Percentiles rank a stretch among this genome's conserved stretches.
These are phyloP conservation scores for Tetragnatha versicolor DNA, from an alignment of 1,140 invertebrate species.

Conservation along the genomic window DNA sequence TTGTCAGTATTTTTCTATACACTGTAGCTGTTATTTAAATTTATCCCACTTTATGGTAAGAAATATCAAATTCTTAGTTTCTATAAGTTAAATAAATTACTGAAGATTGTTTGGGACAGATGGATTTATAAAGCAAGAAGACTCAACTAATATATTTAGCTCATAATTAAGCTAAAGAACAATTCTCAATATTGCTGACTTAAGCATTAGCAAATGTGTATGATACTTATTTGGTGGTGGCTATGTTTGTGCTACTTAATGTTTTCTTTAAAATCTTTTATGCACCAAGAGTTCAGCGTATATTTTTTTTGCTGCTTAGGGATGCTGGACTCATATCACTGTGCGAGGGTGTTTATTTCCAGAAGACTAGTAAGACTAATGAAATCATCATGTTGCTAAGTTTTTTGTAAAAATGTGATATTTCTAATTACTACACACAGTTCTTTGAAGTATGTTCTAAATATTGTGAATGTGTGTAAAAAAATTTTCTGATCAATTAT, in stretches of 20 bases:
- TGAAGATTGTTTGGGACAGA: no score
- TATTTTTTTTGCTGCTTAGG: neutral
- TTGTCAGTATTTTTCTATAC: no score
- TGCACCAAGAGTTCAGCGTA: neutral
- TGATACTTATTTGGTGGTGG: neutral
- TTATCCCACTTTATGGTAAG: no score
- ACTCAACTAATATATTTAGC: neutral
- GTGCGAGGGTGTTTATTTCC: neutral
- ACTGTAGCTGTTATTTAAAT: no score
- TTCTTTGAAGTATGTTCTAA: neutral
- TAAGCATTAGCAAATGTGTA: neutral
- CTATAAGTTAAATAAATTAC: no score
- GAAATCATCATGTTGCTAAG: neutral
- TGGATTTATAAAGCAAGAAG: no score
- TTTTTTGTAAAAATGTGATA: neutral
- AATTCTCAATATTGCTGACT: neutral
- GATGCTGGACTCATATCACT: slow-evolving; percentile 23
- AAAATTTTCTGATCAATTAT: neutral
- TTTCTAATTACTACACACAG: neutral
- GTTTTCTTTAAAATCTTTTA: neutral
- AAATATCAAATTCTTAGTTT: no score
- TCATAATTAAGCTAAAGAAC: neutral
- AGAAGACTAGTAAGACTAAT: neutral
- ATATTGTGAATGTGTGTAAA: neutral
- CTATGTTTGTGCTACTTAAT: no score